phyloP scores from a whole-genome alignment of 2,797 vertebrate species.

The Pseudotriccus pelzelni region DNA sequence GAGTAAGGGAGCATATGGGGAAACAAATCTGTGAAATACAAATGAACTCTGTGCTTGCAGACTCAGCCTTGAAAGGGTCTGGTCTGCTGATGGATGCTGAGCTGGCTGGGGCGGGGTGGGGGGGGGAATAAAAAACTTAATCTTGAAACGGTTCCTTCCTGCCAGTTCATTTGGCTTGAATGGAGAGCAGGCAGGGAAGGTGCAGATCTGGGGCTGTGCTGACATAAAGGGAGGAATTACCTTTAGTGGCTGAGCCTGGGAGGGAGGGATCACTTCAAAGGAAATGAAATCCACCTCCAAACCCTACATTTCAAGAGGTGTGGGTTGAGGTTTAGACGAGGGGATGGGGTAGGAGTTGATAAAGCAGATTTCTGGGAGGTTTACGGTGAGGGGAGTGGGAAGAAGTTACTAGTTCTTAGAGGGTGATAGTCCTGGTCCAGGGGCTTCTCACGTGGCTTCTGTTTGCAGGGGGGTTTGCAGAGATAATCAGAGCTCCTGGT shows the following conservation, averaged over 20 bases:
- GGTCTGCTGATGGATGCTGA: neutral
- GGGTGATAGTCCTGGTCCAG: neutral
- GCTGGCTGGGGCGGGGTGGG: slow-evolving; percentile 17
- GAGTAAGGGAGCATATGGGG: neutral
- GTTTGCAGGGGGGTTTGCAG: neutral
- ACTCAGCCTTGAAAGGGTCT: neutral
- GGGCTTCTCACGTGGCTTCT: neutral
- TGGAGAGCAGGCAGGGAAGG: neutral
- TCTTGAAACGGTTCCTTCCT: neutral
- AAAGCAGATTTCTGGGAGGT: neutral
- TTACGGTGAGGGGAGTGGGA: neutral
- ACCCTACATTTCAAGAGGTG: neutral
- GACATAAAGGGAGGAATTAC: neutral
- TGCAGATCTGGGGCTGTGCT: neutral
- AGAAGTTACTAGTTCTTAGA: neutral
- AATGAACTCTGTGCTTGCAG: neutral
- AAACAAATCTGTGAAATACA: slow-evolving; percentile 21
- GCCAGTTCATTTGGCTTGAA: neutral
- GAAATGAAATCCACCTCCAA: slow-evolving; percentile 4
- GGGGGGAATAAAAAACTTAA: neutral
- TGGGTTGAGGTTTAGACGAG: neutral
- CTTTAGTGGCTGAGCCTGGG: neutral
- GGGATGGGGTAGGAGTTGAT: neutral
- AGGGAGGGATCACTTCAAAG: slow-evolving; percentile 12
- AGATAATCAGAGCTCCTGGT: neutral